Base-by-base conservation (phyloP, 2,113 vertebrate genomes). In the Pleuronectes platessa region DNA sequence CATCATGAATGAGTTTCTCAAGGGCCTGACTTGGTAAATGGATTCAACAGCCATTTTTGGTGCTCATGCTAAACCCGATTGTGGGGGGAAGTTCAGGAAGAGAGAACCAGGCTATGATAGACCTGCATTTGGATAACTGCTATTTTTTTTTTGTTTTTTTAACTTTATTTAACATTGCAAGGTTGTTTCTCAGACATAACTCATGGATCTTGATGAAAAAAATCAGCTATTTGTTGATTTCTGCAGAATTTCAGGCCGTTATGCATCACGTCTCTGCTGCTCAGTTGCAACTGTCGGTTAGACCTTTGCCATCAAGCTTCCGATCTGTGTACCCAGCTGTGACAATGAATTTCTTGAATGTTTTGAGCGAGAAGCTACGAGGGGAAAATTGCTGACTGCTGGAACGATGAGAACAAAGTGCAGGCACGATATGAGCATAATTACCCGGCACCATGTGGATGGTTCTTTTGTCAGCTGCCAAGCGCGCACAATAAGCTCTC, bases 291-390 rank as follows among this genome's bases (percentile, higher is more conserved):
- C 55, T 81, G 71, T 76, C 72, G 65, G 63, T 74, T 13, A 74
- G 72, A 85, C 77, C 58, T 79, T 72, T 37, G 15, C 75, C 53
- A 82, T 27, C 61, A 17, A 64, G 74, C 78, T 31, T 81, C 81
- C 66, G 83, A 89, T 84, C 55, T 72, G 62, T 87, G 84, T 69
- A 84, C 77, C 86, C 76, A 79, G 87, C 79, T 86, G 83, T 59
- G 80, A 85, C 81, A 66, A 86, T 75, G 64, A 88, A 81, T 69
- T 78, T 67, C 59, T 58, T 63, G 63, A 80, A 74, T 27, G 51
- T 20, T 20, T 59, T 35, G 7, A 23, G 40, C 9, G 4, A 59
- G 5, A 51, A 51, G 18, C 20, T 54, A 15, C 7, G 51, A 9
- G 51, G 68, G 68, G 51, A 55, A 78, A 69, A 76, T 55, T n/a